phyloP scores from a whole-genome alignment of 2,888 invertebrate genomes.

The Clanis bilineata region DNA sequence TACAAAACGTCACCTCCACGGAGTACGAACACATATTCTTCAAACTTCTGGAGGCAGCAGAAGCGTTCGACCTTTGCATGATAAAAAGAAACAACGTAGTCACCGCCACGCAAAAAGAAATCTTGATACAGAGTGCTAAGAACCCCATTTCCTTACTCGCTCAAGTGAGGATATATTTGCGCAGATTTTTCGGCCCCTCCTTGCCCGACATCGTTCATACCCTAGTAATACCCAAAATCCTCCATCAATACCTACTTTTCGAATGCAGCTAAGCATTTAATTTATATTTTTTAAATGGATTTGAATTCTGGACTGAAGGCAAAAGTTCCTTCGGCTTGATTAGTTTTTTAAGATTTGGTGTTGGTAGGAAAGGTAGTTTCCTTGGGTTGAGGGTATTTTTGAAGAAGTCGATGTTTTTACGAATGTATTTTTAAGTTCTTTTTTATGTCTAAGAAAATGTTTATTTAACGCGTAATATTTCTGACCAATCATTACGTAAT shows the following conservation, averaged over 20 bases:
- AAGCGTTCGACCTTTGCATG: constrained; percentile 90
- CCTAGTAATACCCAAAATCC: constrained; percentile 84
- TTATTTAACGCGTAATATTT: not conserved
- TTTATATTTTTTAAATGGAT: constrained; percentile 27
- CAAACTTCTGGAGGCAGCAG: constrained; percentile 87
- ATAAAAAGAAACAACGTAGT: constrained; percentile 87
- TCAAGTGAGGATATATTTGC: constrained; percentile 83
- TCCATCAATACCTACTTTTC: constrained; percentile 86
- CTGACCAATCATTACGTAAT: not conserved
- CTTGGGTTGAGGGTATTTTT: constrained; percentile 18
- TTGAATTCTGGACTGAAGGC: constrained; percentile 37
- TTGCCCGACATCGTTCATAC: constrained; percentile 80
- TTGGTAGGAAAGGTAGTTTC: constrained; percentile 32
- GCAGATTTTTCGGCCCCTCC: constrained; percentile 81
- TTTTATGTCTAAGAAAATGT: not conserved
- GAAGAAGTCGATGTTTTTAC: not conserved
- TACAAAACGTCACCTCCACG: constrained; percentile 84
- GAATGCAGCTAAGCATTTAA: constrained; percentile 79
- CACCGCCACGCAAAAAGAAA: constrained; percentile 84
- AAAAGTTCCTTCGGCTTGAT: constrained; percentile 28
- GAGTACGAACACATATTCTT: constrained; percentile 82
- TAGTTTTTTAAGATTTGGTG: constrained; percentile 32
- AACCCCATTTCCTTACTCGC: constrained; percentile 86
- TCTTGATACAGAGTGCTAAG: constrained; percentile 84
- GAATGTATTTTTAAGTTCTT: not conserved